phyloP scores from a whole-genome alignment of 2,113 vertebrate species.

The Vanacampus margaritifer region DNA sequence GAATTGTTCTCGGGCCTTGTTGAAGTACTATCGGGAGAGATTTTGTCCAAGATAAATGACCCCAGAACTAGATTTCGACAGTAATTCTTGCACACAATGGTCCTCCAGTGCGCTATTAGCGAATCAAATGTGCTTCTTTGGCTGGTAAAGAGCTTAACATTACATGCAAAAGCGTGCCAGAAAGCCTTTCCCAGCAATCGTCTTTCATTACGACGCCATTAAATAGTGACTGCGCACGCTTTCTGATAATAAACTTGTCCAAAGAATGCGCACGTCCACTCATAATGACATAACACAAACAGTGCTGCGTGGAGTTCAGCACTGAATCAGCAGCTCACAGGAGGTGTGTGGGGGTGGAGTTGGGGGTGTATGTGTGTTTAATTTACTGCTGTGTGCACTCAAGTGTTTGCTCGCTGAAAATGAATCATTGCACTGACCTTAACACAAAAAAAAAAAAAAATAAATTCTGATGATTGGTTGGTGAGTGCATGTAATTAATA shows the following conservation, averaged over 20 bases:
- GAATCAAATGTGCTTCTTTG: not conserved
- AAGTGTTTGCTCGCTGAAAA: not conserved
- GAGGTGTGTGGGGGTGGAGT: not conserved
- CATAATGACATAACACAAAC: not conserved
- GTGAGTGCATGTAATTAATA: not conserved
- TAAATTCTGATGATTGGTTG: not conserved
- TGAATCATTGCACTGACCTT: not conserved
- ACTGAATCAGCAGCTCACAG: not conserved
- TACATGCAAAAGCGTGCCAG: not conserved
- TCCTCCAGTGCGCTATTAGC: not conserved
- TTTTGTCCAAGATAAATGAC: not conserved
- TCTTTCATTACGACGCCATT: not conserved
- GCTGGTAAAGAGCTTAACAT: not conserved
- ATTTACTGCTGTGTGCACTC: not conserved
- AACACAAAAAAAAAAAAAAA: not conserved
- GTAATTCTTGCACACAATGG: not conserved
- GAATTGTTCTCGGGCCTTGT: no score
- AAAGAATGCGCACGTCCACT: not conserved
- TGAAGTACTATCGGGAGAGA: not conserved
- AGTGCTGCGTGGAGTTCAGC: not conserved
- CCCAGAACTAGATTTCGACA: not conserved
- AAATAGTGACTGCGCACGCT: not conserved
- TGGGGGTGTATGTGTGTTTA: not conserved
- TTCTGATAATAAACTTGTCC: not conserved
- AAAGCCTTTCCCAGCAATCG: not conserved